Conservation (phyloP, 2,113 vertebrate genomes). For the Oryzias melastigma region DNA sequence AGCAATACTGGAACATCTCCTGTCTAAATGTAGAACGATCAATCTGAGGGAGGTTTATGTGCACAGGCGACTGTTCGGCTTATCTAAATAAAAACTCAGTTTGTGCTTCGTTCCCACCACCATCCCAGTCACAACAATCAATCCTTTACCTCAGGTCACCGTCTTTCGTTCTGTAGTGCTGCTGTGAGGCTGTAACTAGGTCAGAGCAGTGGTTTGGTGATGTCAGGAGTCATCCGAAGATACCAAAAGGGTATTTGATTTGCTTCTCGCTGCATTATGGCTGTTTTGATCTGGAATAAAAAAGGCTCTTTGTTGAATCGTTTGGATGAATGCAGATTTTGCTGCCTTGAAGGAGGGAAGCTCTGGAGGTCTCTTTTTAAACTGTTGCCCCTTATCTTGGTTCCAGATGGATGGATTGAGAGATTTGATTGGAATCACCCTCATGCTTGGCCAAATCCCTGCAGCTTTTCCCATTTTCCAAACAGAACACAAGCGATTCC, state of each 20-base stretch:
- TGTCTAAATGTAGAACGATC: background rate
- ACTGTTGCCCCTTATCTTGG: constrained; percentile 18
- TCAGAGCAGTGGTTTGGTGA: constrained; percentile 20
- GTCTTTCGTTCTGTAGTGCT: constrained; percentile 10
- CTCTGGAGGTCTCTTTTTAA: constrained; percentile 6
- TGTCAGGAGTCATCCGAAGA: constrained; percentile 13
- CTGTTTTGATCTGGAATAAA: constrained; percentile 8
- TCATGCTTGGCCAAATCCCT: no score
- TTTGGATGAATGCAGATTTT: constrained; percentile 1
- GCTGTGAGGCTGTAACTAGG: background rate
- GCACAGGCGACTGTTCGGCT: no score
- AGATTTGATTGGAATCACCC: no score
- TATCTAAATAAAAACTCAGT: background rate
- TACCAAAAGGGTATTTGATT: background rate
- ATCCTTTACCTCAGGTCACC: constrained; percentile 2
- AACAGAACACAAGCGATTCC: no score
- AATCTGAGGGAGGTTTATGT: no score
- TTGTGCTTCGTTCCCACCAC: background rate
- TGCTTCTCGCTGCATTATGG: constrained; percentile 30
- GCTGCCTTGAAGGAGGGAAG: background rate
- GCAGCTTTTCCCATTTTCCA: no score
- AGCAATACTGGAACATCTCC: background rate
- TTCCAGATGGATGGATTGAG: no score
- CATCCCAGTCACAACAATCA: constrained; percentile 23
- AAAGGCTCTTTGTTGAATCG: constrained; percentile 28